phyloP scores from a whole-genome alignment of 2,113 vertebrate species.

The Poecilia latipinna region DNA sequence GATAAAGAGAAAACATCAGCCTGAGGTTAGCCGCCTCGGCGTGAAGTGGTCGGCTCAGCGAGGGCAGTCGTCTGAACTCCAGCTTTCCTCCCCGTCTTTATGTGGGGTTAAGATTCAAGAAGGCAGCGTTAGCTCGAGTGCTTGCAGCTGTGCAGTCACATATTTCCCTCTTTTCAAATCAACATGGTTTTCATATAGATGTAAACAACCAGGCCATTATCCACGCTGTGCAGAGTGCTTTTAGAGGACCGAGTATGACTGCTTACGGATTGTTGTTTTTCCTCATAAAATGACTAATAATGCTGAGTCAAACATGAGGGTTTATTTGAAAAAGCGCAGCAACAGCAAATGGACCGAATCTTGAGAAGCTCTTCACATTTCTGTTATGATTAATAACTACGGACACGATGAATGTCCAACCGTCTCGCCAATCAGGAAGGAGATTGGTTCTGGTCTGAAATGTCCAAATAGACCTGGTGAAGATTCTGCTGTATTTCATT shows the following conservation, averaged over 20 bases:
- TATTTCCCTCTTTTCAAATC: constrained; percentile 14
- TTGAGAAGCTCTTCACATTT: background rate
- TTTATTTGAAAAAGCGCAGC: background rate
- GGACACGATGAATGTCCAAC: too few species aligned
- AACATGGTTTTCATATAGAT: background rate
- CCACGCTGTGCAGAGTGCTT: background rate
- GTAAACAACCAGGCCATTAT: background rate
- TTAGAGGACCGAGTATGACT: background rate
- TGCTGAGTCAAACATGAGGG: background rate
- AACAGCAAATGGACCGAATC: background rate
- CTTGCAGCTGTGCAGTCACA: background rate
- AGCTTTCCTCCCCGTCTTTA: background rate
- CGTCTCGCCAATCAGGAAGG: too few species aligned
- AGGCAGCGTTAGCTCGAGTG: background rate
- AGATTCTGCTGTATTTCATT: too few species aligned
- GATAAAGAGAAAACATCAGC: constrained; percentile 30
- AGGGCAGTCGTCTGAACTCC: background rate
- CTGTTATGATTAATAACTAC: background rate
- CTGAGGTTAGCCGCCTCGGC: constrained; percentile 17
- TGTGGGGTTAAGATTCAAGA: background rate
- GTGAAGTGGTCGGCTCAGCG: background rate
- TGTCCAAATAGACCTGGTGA: too few species aligned
- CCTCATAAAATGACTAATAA: background rate
- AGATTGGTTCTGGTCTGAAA: too few species aligned
- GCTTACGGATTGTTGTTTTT: background rate